Conservation (phyloP, 2,113 vertebrate species). For the Catharus bicknelli region DNA sequence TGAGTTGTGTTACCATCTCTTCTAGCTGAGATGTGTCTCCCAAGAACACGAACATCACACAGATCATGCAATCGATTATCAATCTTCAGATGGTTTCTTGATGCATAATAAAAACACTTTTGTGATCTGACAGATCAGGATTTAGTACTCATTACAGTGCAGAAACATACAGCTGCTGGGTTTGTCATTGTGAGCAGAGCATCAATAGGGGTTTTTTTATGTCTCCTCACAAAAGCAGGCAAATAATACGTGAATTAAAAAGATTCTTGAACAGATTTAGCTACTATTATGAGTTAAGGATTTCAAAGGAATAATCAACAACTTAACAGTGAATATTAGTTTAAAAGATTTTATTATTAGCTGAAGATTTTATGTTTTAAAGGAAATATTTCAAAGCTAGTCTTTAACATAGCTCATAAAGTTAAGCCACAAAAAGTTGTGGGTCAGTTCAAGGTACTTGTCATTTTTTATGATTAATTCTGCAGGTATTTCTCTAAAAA, state of each 20-base stretch:
- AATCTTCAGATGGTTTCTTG: not conserved
- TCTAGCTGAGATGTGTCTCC: not conserved
- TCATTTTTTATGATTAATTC: not conserved
- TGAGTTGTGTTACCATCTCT: not conserved
- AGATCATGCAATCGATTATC: not conserved
- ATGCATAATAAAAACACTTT: not conserved
- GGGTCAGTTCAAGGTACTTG: not conserved
- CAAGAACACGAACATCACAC: not conserved
- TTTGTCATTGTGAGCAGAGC: not conserved
- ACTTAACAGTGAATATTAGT: not conserved
- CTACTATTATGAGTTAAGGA: not conserved
- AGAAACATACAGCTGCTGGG: not conserved
- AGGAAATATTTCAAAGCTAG: not conserved
- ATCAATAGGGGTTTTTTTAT: not conserved
- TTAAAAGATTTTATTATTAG: not conserved
- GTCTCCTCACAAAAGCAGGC: not conserved
- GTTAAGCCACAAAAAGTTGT: not conserved
- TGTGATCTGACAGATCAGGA: not conserved
- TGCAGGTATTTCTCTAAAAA: not conserved
- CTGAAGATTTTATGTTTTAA: not conserved
- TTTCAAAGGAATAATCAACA: not conserved
- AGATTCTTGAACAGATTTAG: not conserved
- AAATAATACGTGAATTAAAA: not conserved
- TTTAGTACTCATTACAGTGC: not conserved
- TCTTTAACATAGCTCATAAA: not conserved